Evolutionary conservation across 1,140 invertebrate genomes (phyloP), one percentile per base, ranked within the genome.

Genomic region (Caenorhabditis briggsae): DNA sequence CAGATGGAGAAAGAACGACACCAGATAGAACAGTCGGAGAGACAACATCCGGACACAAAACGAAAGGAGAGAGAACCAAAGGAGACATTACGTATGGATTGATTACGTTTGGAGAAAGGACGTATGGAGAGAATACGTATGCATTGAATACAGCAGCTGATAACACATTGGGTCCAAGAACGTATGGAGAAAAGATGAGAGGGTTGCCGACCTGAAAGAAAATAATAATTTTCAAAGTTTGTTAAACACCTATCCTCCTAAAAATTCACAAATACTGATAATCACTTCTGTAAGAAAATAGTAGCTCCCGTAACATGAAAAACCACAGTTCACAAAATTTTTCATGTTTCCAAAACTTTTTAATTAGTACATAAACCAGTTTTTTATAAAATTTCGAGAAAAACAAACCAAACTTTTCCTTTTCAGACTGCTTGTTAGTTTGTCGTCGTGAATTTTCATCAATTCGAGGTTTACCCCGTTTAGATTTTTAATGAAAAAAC

Each of bases 61-160:
- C 88, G 48, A 82, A 87, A 6, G 89, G 89, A 53, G 85, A 87
- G 9, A 89, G 86, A 48, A 89, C 87, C 5, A 89, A 65, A 2
- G 89, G 89, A 50, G 85, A 87, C 59, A 89, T 23, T n/a, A 89
- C 89, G 86, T 89, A 89, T 16, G 89, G 89, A 70, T 89, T 89
- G 64, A 89, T 70, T 18, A 89, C 84, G 70, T 89, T 89, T 3
- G 89, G 89, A 2, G 89, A 89, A 8, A 89, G 65, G 43, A 89
- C 89, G 83, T 89, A 89, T 6, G 89, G 89, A 48, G 89, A 86
- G 59, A 89, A 83, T 25, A 89, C 84, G 74, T 89, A 89, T 25
- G 86, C 85, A 82, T 87, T 89, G 88, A 89, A 86, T 82, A 89
- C 88, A 33, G 88, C 88, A 50, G 89, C 82, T 46, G 89, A 89